Evolutionary conservation across 2,888 invertebrate genomes (phyloP).

Genomic region (Harmothoe impar): DNA sequence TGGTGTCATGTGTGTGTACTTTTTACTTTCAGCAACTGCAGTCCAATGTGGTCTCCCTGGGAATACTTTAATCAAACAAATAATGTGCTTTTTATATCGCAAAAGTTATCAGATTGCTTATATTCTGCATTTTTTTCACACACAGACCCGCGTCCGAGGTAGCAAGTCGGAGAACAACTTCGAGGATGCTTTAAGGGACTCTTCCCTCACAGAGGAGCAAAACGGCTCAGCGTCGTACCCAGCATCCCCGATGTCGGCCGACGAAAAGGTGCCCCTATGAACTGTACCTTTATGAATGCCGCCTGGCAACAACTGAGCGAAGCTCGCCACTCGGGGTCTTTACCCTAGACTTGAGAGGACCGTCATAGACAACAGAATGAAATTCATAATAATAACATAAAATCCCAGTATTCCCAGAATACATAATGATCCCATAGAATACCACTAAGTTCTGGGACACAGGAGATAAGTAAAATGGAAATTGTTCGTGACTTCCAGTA

Average conservation of each 20-base stretch:
- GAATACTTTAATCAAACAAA: too few species aligned
- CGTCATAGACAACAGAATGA: background rate
- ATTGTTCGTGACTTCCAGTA: too few species aligned
- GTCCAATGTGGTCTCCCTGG: too few species aligned
- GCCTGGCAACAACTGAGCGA: background rate
- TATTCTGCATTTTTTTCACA: background rate
- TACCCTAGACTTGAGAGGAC: background rate
- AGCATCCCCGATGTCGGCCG: slow-evolving; percentile 59
- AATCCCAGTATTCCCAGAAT: background rate
- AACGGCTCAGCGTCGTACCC: slow-evolving; percentile 53
- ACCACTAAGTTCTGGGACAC: background rate
- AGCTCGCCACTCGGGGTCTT: background rate
- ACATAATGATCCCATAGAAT: background rate
- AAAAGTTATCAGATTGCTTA: too few species aligned
- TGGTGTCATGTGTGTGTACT: too few species aligned
- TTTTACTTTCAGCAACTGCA: too few species aligned
- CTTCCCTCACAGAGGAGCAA: slow-evolving; percentile 48
- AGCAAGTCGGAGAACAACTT: slow-evolving; percentile 79
- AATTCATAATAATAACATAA: background rate
- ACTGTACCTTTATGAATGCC: slow-evolving; percentile 28
- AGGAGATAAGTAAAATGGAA: background rate
- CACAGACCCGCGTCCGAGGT: slow-evolving; percentile 78
- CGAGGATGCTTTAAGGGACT: slow-evolving; percentile 68
- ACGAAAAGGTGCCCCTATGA: slow-evolving; percentile 61
- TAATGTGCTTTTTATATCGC: too few species aligned